A percentile compares a stretch with the other conserved stretches of the same genome.
Evolutionary conservation across 2,888 invertebrate species (phyloP).

Genomic region (Nemoura dubitans): DNA sequence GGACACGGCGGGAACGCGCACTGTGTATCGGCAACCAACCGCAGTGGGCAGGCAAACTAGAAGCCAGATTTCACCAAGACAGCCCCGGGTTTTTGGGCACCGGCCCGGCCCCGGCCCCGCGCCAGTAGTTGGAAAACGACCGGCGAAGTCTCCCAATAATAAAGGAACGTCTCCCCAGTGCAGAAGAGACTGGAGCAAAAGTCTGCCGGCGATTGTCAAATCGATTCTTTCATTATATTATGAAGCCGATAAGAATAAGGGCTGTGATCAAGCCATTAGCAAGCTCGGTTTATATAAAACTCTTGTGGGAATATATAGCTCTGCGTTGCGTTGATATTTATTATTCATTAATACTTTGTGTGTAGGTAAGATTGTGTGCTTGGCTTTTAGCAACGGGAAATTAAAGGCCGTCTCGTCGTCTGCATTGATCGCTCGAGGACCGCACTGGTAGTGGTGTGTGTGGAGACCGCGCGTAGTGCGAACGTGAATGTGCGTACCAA

Average conservation of each 20-base stretch:
- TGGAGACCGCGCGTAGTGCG: neutral
- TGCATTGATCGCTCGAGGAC: neutral
- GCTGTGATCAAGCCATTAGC: neutral
- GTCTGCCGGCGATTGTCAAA: neutral
- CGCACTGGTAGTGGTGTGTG: neutral
- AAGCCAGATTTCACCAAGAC: slow-evolving; percentile 12
- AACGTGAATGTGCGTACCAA: neutral
- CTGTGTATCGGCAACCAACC: neutral
- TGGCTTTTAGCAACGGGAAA: neutral
- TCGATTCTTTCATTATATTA: slow-evolving; percentile 1
- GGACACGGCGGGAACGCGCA: neutral
- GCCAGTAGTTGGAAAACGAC: neutral
- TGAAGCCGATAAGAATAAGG: slow-evolving; percentile 3
- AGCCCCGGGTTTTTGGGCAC: neutral
- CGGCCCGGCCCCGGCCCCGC: neutral
- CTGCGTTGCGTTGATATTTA: neutral
- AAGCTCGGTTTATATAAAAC: neutral
- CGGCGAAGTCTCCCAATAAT: neutral
- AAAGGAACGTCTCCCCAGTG: no score
- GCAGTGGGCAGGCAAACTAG: neutral
- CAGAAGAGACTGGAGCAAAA: neutral
- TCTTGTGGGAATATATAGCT: neutral
- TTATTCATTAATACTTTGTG: neutral
- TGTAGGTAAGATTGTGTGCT: neutral
- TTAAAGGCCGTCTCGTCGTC: neutral